Evolutionary conservation across 1,140 invertebrate genomes (phyloP).

Genomic region (Drosophila hydei): DNA sequence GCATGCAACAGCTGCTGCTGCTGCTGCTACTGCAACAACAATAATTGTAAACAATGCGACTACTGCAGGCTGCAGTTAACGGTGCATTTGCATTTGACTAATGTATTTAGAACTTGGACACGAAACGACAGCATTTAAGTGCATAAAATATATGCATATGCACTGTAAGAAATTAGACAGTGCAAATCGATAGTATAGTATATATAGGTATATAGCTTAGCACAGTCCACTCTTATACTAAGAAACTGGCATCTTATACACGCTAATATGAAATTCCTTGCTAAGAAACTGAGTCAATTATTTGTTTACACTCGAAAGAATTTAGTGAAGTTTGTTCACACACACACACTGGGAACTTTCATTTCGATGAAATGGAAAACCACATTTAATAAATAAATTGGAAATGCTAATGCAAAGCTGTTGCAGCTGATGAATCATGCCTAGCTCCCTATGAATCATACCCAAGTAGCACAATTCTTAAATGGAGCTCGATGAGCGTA

Average conservation of each 20-base stretch:
- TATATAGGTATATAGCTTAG: no score
- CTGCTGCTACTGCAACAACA: conserved; percentile 12
- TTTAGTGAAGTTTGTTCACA: no score
- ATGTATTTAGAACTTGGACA: conserved; percentile 23
- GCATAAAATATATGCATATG: neutral
- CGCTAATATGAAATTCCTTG: neutral
- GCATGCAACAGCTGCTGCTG: neutral
- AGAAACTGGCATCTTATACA: neutral
- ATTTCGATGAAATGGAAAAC: neutral
- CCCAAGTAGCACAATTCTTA: no score
- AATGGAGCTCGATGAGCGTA: no score
- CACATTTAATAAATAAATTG: neutral
- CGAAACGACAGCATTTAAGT: conserved; percentile 9
- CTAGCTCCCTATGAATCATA: neutral
- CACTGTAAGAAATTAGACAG: conserved; percentile 32
- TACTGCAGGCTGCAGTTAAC: conserved; percentile 19
- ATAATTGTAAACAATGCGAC: conserved; percentile 14
- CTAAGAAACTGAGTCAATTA: neutral
- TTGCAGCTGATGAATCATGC: conserved; percentile 5
- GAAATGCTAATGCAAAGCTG: neutral
- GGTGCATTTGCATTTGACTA: conserved; percentile 33
- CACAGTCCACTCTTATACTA: no score
- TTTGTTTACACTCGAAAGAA: neutral
- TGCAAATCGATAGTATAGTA: no score
- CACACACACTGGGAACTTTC: no score